Base-by-base conservation (phyloP, 2,113 vertebrate genomes). In the Thunnus thynnus region DNA sequence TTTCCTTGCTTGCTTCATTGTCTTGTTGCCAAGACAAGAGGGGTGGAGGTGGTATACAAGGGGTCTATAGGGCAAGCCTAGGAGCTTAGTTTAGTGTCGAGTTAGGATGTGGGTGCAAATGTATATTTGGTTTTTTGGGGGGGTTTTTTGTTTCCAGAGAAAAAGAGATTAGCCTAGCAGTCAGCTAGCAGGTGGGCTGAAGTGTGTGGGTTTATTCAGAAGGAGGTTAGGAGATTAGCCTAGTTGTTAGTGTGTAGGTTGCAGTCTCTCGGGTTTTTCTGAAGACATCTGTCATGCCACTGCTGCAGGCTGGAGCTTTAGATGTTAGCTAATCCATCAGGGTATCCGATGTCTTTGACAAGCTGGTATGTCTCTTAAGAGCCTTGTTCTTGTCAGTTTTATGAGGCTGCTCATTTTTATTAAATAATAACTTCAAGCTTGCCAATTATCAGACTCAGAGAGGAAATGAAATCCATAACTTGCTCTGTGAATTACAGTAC, bases 181-280 rank as follows among this genome's bases (percentile, higher is more conserved):
- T 62, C 55, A 78, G 62, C 54, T 54, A 72, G 71, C 76, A 78
- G 82, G 86, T 89, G 77, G 74, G 78, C 18, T 60, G 56, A 55
- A 82, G 54, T 72, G 62, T 70, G 85, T 85, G 52, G 80, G 63
- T 71, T 90, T 81, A 54, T 73, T 76, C 55, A 78, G 63, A 36
- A 70, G 58, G 55, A 67, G 57, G 70, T 83, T 80, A 63, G 46
- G 60, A 73, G 85, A 82, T 83, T 84, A 82, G 63, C 32, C 50
- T 61, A n/a, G 73, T 54, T 76, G 67, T 78, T 78, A 56, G 18
- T 62, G 68, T 87, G 84, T 88, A 58, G 86, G 74, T 67, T 83
- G 66, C 12, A 44, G 71, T 55, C 63, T 82, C 66, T 20, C 47
- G 12, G 50, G 36, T 66, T 48, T 71, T 70, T 65, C 46, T 78